Evolutionary conservation across 2,797 vertebrate genomes (phyloP).

Genomic region (Tolypeutes matacus): DNA sequence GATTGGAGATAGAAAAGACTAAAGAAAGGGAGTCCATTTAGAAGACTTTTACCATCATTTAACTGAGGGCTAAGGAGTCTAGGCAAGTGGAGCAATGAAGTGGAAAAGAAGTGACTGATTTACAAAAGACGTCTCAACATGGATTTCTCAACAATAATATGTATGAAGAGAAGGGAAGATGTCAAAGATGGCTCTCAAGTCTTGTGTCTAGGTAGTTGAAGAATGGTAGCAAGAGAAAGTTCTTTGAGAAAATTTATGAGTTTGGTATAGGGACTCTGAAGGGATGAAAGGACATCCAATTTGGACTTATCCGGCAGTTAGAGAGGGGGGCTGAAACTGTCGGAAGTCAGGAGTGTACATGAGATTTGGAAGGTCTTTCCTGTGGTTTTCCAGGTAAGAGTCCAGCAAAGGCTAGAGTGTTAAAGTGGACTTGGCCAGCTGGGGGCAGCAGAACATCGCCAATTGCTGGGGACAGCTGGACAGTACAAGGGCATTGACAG

Average conservation of each 20-base stretch:
- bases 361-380: background rate
- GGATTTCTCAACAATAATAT: background rate
- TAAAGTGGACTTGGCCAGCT: conserved; percentile 47
- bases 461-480: background rate
- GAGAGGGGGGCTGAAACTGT: background rate
- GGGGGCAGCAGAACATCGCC: conserved; percentile 76
- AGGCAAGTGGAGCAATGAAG: background rate
- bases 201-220: conserved; percentile 11
- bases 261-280: background rate
- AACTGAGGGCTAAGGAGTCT: background rate
- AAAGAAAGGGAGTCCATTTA: conserved; percentile 20
- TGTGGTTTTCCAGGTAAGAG: background rate
- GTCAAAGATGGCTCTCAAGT: background rate
- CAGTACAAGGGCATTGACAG: too few species aligned
- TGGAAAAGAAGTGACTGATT: background rate
- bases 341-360: background rate
- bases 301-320: background rate
- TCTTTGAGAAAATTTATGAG: conserved; percentile 1
- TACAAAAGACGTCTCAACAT: background rate
- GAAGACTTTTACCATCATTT: background rate
- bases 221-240: background rate
- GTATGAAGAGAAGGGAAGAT: background rate
- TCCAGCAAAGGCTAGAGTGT: background rate
- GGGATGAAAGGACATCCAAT: background rate
- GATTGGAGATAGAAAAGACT: background rate